Percentiles rank a stretch among this genome's conserved stretches.
Conservation (phyloP, 1,140 invertebrate species). For the Berghia stephanieae region DNA sequence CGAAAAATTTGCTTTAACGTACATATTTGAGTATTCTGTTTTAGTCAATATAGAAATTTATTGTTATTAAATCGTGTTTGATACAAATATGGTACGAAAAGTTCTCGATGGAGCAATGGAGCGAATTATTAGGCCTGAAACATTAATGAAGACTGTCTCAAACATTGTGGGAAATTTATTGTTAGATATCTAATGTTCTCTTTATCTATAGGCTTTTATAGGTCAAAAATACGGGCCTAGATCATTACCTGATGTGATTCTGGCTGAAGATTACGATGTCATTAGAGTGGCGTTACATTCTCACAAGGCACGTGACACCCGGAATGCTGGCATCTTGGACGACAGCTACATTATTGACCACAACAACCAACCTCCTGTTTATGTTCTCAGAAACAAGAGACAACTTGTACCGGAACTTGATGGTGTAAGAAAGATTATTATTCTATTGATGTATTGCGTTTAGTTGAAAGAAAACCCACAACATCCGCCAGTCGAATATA, state of each 20-base stretch:
- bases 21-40: neutral
- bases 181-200: neutral
- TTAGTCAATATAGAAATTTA: neutral
- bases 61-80: no score
- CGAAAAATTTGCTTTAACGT: no score
- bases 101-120: neutral
- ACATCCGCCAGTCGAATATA: no score
- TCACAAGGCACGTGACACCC: conserved; percentile 50
- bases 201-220: conserved; percentile 66
- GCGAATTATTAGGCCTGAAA: neutral
- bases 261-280: conserved; percentile 48
- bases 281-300: conserved; percentile 49
- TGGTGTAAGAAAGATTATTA: conserved; percentile 20
- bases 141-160: no score
- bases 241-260: conserved; percentile 47
- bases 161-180: no score
- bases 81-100: no score
- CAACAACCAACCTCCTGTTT: conserved; percentile 79
- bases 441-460: no score
- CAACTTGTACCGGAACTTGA: neutral
- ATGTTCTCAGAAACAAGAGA: conserved; percentile 70
- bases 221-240: conserved; percentile 56
- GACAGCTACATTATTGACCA: conserved; percentile 78
- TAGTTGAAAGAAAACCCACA: neutral
- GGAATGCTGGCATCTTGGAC: conserved; percentile 51